phyloP scores from a whole-genome alignment of 2,888 invertebrate species.

The Cerastoderma edule region DNA sequence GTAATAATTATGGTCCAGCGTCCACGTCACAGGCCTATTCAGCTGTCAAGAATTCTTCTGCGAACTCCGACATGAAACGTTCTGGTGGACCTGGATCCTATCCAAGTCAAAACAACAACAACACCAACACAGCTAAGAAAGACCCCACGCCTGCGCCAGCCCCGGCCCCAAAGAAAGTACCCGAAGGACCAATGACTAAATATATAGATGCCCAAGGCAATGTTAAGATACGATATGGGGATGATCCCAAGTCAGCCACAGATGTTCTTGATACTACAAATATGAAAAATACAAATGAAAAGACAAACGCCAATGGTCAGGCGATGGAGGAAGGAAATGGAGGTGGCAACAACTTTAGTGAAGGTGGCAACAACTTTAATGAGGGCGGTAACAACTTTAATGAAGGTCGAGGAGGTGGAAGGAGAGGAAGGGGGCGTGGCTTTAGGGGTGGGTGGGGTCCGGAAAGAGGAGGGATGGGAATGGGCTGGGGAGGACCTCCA shows the following conservation, averaged over 20 bases:
- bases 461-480: constrained; percentile 24
- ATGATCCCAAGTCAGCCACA: too few relatives aligned
- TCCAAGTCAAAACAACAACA: background rate
- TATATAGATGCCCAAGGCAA: constrained; percentile 9
- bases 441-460: constrained; percentile 17
- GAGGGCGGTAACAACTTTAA: background rate
- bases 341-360: constrained; percentile 14
- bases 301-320: too few relatives aligned
- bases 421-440: constrained; percentile 23
- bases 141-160: too few relatives aligned
- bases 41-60: too few relatives aligned
- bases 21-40: too few relatives aligned
- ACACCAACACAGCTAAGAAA: too few relatives aligned
- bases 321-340: constrained; percentile 22
- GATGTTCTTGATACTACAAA: too few relatives aligned
- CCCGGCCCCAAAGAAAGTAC: background rate
- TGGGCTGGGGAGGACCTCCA: constrained; percentile 14
- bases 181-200: constrained; percentile 14
- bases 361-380: constrained; percentile 7
- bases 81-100: background rate
- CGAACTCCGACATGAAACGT: too few relatives aligned
- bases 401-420: constrained; percentile 1
- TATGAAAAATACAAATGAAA: too few relatives aligned
- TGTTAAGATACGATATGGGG: background rate
- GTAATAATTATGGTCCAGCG: background rate